Conservation (phyloP, 2,113 vertebrate genomes). For the Macquaria ambigua region DNA sequence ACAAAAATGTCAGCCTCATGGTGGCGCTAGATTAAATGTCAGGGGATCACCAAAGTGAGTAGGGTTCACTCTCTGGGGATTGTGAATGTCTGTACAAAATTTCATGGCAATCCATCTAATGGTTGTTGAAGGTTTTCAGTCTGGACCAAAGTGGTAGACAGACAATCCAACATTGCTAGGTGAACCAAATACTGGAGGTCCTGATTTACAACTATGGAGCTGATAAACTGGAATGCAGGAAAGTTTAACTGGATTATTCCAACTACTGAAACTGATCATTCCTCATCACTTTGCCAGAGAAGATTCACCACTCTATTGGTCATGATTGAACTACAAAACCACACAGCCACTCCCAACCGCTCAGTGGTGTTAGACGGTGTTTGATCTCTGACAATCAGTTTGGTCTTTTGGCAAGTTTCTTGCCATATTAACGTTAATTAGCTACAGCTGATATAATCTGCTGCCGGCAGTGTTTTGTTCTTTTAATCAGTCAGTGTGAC, state of each 20-base stretch:
- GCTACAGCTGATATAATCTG: background rate
- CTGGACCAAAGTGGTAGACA: background rate
- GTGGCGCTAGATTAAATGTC: no score
- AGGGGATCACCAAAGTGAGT: no score
- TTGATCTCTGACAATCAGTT: background rate
- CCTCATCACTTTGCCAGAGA: background rate
- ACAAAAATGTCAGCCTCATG: no score
- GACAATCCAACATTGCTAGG: background rate
- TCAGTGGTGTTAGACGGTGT: background rate
- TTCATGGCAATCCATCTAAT: no score
- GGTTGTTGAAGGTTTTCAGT: background rate
- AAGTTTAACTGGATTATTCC: background rate
- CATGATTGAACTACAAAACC: background rate
- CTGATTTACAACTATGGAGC: background rate
- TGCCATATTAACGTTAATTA: background rate
- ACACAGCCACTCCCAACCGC: background rate
- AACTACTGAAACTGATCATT: background rate
- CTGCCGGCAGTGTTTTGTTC: background rate
- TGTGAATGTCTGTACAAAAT: no score
- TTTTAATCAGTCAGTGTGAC: background rate
- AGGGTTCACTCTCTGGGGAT: no score
- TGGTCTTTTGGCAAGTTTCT: slow-evolving; percentile 2
- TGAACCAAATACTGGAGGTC: background rate
- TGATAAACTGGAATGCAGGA: background rate
- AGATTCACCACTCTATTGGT: background rate